These are phyloP conservation scores for Cheilosia pagana DNA, from an alignment of 2,888 invertebrate species.

Conservation along the genomic window DNA sequence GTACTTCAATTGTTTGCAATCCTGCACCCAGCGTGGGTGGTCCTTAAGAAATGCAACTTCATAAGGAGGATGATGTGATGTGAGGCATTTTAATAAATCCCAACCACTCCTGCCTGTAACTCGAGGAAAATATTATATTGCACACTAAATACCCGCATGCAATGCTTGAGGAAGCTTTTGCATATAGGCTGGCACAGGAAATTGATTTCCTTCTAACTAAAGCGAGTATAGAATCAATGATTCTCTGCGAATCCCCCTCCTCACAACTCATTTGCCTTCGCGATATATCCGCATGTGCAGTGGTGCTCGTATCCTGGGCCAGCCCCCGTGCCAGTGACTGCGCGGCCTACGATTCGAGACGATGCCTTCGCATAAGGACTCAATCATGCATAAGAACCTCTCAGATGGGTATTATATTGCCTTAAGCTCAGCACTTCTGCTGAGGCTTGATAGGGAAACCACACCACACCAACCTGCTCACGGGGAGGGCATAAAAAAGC, in stretches of 20 bases:
- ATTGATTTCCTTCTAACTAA: slow-evolving; percentile 69
- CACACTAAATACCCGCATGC: slow-evolving; percentile 36
- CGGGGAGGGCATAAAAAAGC: slow-evolving; percentile 18
- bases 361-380: slow-evolving; percentile 62
- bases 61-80: background rate
- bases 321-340: slow-evolving; percentile 12
- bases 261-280: slow-evolving; percentile 68
- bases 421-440: slow-evolving; percentile 70
- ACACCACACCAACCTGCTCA: slow-evolving; percentile 17
- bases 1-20: slow-evolving; percentile 52
- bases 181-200: slow-evolving; percentile 52
- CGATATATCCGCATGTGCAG: slow-evolving; percentile 39
- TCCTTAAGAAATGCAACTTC: slow-evolving; percentile 16
- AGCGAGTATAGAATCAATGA: slow-evolving; percentile 33
- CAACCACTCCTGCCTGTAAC: background rate
- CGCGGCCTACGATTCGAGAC: slow-evolving; percentile 53
- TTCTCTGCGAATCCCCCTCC: slow-evolving; percentile 22
- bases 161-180: slow-evolving; percentile 30
- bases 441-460: slow-evolving; percentile 58
- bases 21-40: background rate
- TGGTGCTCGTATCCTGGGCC: background rate
- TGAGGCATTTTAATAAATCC: background rate
- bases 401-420: slow-evolving; percentile 68
- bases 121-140: slow-evolving; percentile 24
- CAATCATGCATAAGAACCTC: slow-evolving; percentile 71